These are phyloP conservation scores for Pachyrhynchus sulphureomaculatus DNA, from an alignment of 1,140 invertebrate species.

Conservation along the genomic window DNA sequence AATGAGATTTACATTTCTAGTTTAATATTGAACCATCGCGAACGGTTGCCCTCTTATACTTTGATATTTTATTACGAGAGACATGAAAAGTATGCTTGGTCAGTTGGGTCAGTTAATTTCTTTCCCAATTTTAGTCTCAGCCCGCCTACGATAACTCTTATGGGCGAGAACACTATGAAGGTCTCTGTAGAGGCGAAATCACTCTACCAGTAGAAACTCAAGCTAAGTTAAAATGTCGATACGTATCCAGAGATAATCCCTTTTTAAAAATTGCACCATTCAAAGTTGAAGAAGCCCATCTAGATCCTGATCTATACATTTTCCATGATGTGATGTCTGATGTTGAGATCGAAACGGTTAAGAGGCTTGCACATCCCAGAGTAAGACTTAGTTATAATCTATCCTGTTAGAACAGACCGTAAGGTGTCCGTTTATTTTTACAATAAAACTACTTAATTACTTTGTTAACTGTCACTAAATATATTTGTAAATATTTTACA, in stretches of 20 bases:
- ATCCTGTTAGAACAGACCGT: not conserved
- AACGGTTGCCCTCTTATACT: too few relatives aligned
- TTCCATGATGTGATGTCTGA: slow-evolving; percentile 90
- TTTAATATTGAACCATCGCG: too few relatives aligned
- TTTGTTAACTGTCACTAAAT: too few relatives aligned
- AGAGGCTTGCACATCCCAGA: slow-evolving; percentile 80
- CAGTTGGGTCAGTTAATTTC: too few relatives aligned
- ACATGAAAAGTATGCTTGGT: too few relatives aligned
- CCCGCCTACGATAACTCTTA: slow-evolving; percentile 30
- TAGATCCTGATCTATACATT: slow-evolving; percentile 83
- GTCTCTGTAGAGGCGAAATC: slow-evolving; percentile 87
- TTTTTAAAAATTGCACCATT: slow-evolving; percentile 82
- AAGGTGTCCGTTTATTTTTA: not conserved
- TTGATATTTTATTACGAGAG: too few relatives aligned
- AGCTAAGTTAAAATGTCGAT: slow-evolving; percentile 74
- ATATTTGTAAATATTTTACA: too few relatives aligned
- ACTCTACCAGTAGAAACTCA: slow-evolving; percentile 57
- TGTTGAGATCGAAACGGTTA: slow-evolving; percentile 85
- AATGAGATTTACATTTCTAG: too few relatives aligned
- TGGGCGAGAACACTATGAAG: slow-evolving; percentile 78
- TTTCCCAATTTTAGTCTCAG: slow-evolving; percentile 12
- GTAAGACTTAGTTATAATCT: slow-evolving; percentile 55
- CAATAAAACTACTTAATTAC: too few relatives aligned
- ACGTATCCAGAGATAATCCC: slow-evolving; percentile 71
- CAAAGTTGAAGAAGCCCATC: slow-evolving; percentile 87